Base-by-base conservation (phyloP, 23 tunicate species). In the Ascidia mentula region DNA sequence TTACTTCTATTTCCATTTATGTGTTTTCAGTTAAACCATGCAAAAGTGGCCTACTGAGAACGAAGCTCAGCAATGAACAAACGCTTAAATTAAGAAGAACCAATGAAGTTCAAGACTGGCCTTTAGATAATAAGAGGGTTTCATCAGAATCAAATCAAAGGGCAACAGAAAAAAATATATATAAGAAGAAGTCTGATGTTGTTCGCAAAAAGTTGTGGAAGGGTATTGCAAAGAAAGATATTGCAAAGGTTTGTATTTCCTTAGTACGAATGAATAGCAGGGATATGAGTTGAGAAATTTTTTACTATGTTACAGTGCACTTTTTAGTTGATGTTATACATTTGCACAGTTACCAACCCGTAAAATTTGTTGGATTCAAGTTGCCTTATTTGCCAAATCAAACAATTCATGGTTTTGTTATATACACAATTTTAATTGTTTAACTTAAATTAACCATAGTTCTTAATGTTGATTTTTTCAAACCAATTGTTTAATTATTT, bases 161-260 rank as follows among this genome's bases (percentile, higher is more conserved):
- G 13, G 22, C 24, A 3, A 84, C 69, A 65, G 79, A 77, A 37
- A n/a, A 38, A 40, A 34, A 26, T 78, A 38, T 20, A 24, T 38
- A 53, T 28, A 53, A 53, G 24, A 53, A 53, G 65, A 53, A 53
- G 24, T 53, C 72, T 28, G 79, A 72, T 80, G 36, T 45, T 15
- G 40, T 90, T 3, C 77, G 96, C 31, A 75, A 74, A 42, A 38
- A 79, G 46, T 20, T 81, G 36, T 90, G 96, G 96, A 90, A 85
- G 76, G 32, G 70, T 7, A 85, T 90, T 74, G 86, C 74, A 18
- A 90, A 90, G 40, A 90, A 90, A 46, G 89, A 90, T 31, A 85
- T 90, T n/a, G 89, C 96, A 34, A 90, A 85, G 72, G 89, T 85
- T 32, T 5, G 38, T 4, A 38, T 17, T 17, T 69, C 15, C n/a